Percentiles rank a stretch among this genome's conserved stretches.
These are phyloP conservation scores for Halcyon senegalensis DNA, from an alignment of 2,113 vertebrate genomes.

Conservation along the genomic window DNA sequence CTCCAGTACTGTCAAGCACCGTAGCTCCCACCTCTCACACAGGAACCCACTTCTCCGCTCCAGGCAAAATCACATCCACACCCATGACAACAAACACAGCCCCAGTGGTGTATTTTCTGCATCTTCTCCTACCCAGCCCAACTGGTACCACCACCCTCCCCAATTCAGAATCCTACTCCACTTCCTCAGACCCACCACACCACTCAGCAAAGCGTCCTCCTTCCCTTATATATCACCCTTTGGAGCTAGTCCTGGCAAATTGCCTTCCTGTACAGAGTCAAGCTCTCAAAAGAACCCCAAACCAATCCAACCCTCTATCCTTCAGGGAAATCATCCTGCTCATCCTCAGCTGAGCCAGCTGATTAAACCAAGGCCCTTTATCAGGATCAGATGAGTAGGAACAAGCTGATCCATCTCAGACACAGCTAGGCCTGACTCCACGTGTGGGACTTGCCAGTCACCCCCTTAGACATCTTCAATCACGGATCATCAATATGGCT, in stretches of 20 bases:
- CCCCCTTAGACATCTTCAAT: not conserved
- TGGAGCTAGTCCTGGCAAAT: not conserved
- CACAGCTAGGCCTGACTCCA: rapidly evolving
- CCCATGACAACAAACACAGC: not conserved
- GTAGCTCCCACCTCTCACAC: not conserved
- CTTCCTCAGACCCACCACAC: not conserved
- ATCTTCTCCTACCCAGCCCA: not conserved
- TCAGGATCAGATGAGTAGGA: not conserved
- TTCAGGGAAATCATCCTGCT: not conserved
- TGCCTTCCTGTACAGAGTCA: rapidly evolving
- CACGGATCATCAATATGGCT: rapidly evolving
- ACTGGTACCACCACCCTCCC: not conserved
- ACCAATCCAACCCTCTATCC: not conserved
- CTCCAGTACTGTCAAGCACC: rapidly evolving
- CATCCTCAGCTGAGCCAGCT: not conserved
- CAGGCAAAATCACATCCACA: not conserved
- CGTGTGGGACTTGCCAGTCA: rapidly evolving
- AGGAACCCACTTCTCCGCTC: not conserved
- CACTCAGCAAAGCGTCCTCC: not conserved
- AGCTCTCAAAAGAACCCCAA: not conserved
- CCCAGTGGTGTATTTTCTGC: not conserved
- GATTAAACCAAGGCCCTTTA: not conserved
- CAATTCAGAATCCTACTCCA: rapidly evolving
- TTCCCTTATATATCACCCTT: not conserved
- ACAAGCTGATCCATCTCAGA: not conserved